Conservation (phyloP, 1,140 invertebrate genomes). For the Lithobius niger region DNA sequence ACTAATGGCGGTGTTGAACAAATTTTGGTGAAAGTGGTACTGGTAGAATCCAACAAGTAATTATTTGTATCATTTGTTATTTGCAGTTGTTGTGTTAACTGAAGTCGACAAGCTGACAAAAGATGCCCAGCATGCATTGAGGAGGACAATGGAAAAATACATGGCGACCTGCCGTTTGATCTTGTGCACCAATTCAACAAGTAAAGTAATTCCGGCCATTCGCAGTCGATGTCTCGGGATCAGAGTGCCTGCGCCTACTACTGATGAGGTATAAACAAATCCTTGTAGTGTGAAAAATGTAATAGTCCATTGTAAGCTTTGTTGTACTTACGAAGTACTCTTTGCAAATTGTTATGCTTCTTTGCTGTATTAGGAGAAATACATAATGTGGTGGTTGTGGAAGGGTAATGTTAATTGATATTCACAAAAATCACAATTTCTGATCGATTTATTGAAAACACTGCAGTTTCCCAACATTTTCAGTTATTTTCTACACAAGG, state of each 20-base stretch:
- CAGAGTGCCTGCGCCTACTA: conserved; percentile 71
- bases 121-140: conserved; percentile 93
- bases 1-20: too few relatives aligned
- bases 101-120: conserved; percentile 94
- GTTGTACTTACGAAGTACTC: background rate
- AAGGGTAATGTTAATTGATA: background rate
- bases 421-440: too few relatives aligned
- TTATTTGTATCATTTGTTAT: too few relatives aligned
- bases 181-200: conserved; percentile 86
- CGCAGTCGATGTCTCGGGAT: conserved; percentile 84
- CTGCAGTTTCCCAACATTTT: too few relatives aligned
- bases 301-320: background rate
- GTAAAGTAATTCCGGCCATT: conserved; percentile 88
- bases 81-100: conserved; percentile 75
- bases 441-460: too few relatives aligned
- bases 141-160: conserved; percentile 99
- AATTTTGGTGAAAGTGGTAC: too few relatives aligned
- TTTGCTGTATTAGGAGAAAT: too few relatives aligned
- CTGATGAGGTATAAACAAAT: conserved; percentile 50
- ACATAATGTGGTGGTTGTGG: too few relatives aligned
- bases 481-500: too few relatives aligned
- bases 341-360: too few relatives aligned
- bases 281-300: background rate
- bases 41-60: too few relatives aligned
- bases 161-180: conserved; percentile 88